A percentile compares a stretch with the other conserved stretches of the same genome.
Evolutionary conservation across 1,140 invertebrate genomes (phyloP).

Genomic region (Aporrectodea caliginosa): DNA sequence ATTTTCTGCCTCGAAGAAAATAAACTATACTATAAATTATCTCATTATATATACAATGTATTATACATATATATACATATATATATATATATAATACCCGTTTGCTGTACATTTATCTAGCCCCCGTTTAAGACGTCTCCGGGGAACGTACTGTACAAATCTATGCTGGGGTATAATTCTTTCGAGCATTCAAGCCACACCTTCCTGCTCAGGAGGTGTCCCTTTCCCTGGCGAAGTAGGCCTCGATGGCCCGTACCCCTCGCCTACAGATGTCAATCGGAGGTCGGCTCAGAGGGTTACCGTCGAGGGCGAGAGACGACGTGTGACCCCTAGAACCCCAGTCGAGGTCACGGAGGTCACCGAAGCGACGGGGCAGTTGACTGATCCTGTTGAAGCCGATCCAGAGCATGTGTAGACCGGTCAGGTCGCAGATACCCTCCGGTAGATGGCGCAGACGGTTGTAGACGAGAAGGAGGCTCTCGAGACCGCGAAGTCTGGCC

Average conservation of each 20-base stretch:
- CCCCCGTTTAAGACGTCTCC: too few species aligned
- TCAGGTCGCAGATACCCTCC: constrained; percentile 46
- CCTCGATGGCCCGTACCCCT: constrained; percentile 41
- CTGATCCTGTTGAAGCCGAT: constrained; percentile 50
- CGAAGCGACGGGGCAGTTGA: constrained; percentile 48
- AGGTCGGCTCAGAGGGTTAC: constrained; percentile 51
- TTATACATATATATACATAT: too few species aligned
- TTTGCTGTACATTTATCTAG: too few species aligned
- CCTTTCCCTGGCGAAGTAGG: constrained; percentile 35
- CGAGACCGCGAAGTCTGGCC: constrained; percentile 44
- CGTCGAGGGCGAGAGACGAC: constrained; percentile 46
- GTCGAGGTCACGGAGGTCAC: constrained; percentile 47
- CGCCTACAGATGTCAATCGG: constrained; percentile 51
- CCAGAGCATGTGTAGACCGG: constrained; percentile 49
- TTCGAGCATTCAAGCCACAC: too few species aligned
- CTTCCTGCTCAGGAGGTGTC: too few species aligned
- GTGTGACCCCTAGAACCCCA: constrained; percentile 47
- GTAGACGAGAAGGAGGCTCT: constrained; percentile 48
- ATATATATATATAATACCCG: too few species aligned
- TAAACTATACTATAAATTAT: too few species aligned
- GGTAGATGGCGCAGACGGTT: constrained; percentile 51
- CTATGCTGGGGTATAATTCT: too few species aligned
- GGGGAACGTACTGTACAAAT: too few species aligned
- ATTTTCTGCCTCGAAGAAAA: too few species aligned
- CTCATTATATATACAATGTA: too few species aligned